These are phyloP conservation scores for Phrynocephalus versicolor DNA, from an alignment of 2,113 vertebrate species.

Conservation along the genomic window DNA sequence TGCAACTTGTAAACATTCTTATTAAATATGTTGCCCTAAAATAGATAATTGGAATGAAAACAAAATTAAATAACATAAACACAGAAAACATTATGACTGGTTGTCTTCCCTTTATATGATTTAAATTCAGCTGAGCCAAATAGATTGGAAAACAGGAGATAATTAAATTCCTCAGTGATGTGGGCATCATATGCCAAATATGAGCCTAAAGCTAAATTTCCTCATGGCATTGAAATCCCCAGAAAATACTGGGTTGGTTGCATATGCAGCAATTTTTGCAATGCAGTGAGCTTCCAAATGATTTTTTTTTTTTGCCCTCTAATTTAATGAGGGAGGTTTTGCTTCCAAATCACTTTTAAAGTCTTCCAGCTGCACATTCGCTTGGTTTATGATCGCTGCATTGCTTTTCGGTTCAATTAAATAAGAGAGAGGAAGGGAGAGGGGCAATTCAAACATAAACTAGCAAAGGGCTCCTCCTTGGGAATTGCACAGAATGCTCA, in stretches of 20 bases:
- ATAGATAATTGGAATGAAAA: not conserved
- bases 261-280: slow-evolving; percentile 53
- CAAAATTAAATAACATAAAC: slow-evolving; percentile 3
- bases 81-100: slow-evolving; percentile 6
- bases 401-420: slow-evolving; percentile 73
- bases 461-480: not conserved
- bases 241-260: slow-evolving; percentile 54
- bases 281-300: slow-evolving; percentile 56
- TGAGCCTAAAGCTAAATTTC: slow-evolving; percentile 57
- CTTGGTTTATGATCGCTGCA: slow-evolving; percentile 62
- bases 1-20: not conserved
- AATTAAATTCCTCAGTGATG: slow-evolving; percentile 48
- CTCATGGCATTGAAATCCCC: slow-evolving; percentile 48
- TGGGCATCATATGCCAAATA: slow-evolving; percentile 51
- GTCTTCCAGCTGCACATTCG: slow-evolving; percentile 67
- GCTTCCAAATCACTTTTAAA: slow-evolving; percentile 73
- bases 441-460: not conserved
- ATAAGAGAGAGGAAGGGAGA: slow-evolving; percentile 2
- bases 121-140: slow-evolving; percentile 35
- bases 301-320: slow-evolving; percentile 71
- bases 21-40: not conserved
- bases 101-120: slow-evolving; percentile 22
- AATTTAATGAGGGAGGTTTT: slow-evolving; percentile 71
- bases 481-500: not conserved
- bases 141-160: slow-evolving; percentile 22